A percentile compares a stretch with the other conserved stretches of the same genome.
These are phyloP conservation scores for Nemapogon koenigi DNA, from an alignment of 2,888 invertebrate genomes.

Conservation along the genomic window DNA sequence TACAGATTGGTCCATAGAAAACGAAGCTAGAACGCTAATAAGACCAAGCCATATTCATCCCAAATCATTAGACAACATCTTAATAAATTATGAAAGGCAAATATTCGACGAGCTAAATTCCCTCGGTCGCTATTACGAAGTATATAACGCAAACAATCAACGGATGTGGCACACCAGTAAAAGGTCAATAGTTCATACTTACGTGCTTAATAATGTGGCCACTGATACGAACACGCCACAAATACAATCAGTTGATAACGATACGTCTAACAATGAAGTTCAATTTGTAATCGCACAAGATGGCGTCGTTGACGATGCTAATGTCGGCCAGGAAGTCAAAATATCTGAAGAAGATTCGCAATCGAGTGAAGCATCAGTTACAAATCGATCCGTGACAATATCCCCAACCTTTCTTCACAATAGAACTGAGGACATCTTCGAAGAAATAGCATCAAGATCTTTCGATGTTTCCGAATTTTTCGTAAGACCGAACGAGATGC, in stretches of 20 bases:
- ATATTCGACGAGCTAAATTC: constrained; percentile 77
- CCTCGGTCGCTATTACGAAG: constrained; percentile 56
- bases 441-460: constrained; percentile 43
- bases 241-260: constrained; percentile 24
- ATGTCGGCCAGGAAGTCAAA: constrained; percentile 53
- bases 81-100: constrained; percentile 75
- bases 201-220: constrained; percentile 55
- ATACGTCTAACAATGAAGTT: constrained; percentile 22
- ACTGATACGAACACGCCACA: constrained; percentile 47
- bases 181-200: constrained; percentile 47
- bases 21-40: constrained; percentile 60
- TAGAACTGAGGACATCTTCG: constrained; percentile 43
- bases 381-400: constrained; percentile 32
- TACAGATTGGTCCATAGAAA: constrained; percentile 71
- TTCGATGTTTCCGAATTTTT: constrained; percentile 56
- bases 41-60: constrained; percentile 72
- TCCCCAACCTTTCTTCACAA: constrained; percentile 41
- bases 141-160: constrained; percentile 38
- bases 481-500: constrained; percentile 40
- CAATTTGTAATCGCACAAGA: constrained; percentile 21
- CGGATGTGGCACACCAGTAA: constrained; percentile 43
- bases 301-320: constrained; percentile 49
- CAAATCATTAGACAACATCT: constrained; percentile 73
- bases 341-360: constrained; percentile 26
- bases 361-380: constrained; percentile 21